Percentiles rank a stretch among this genome's conserved stretches.
phyloP scores from a whole-genome alignment of 2,797 vertebrate genomes.

The Cirrhinus mrigala region DNA sequence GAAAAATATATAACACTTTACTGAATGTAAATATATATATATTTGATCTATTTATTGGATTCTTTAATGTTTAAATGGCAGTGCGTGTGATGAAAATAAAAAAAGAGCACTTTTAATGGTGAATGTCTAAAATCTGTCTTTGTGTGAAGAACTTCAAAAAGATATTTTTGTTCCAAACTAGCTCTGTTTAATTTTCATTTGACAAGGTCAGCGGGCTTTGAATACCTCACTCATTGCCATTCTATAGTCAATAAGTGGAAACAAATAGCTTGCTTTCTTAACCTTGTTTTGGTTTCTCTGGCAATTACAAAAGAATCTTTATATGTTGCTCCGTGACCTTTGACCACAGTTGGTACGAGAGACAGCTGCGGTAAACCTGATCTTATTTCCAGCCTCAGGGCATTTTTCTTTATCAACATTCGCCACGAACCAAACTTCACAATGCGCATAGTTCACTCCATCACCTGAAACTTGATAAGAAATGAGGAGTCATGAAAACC shows the following conservation, averaged over 20 bases:
- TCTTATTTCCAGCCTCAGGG: conserved; percentile 83
- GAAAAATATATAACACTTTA: background rate
- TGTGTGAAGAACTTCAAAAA: conserved; percentile 22
- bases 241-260: conserved; percentile 61
- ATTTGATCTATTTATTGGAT: background rate
- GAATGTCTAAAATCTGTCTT: background rate
- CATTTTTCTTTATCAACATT: conserved; percentile 74
- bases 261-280: conserved; percentile 64
- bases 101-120: background rate
- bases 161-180: conserved; percentile 41
- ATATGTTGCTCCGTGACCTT: conserved; percentile 80
- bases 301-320: conserved; percentile 80
- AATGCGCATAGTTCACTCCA: conserved; percentile 51
- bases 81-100: too few relatives aligned
- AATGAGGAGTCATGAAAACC: conserved; percentile 87
- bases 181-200: conserved; percentile 57
- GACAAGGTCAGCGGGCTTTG: conserved; percentile 55
- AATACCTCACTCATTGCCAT: conserved; percentile 60
- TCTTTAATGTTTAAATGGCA: too few relatives aligned
- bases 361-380: conserved; percentile 83
- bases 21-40: background rate
- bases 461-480: conserved; percentile 83
- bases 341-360: conserved; percentile 82
- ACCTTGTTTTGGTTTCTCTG: conserved; percentile 78
- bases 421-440: conserved; percentile 56